These are phyloP conservation scores for Camelus dromedarius DNA, from an alignment of 2,113 vertebrate species.

Conservation along the genomic window DNA sequence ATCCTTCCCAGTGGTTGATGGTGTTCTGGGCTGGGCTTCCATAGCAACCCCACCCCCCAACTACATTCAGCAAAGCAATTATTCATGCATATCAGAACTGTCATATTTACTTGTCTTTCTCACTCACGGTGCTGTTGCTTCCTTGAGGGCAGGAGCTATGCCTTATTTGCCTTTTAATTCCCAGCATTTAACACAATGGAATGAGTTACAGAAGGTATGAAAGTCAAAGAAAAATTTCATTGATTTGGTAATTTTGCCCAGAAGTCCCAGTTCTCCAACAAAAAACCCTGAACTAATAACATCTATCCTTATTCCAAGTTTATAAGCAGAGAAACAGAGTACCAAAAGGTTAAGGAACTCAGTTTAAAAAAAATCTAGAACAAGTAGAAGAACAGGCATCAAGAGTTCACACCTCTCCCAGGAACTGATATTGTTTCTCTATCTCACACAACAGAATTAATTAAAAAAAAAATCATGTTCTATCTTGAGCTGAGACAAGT, in stretches of 20 bases:
- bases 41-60: not conserved
- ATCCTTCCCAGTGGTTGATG: not conserved
- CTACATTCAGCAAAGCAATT: not conserved
- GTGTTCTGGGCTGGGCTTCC: not conserved
- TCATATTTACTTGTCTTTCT: not conserved
- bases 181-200: not conserved
- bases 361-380: not conserved
- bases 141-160: not conserved
- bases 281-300: conserved; percentile 8
- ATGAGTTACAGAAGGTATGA: not conserved
- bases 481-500: not conserved
- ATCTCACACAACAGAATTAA: not conserved
- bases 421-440: conserved; percentile 16
- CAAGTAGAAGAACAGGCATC: not conserved
- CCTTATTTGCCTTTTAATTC: not conserved
- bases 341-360: conserved; percentile 28
- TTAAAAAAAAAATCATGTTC: not conserved
- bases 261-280: not conserved
- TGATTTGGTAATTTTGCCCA: not conserved
- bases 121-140: not conserved
- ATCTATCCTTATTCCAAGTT: not conserved
- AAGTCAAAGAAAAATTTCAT: not conserved
- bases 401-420: not conserved
- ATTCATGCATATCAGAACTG: not conserved
- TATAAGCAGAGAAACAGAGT: conserved; percentile 20